Evolutionary conservation across 37 sponge, comb jelly and placozoan genomes (phyloP).

Genomic region (Ephydatia muelleri): DNA sequence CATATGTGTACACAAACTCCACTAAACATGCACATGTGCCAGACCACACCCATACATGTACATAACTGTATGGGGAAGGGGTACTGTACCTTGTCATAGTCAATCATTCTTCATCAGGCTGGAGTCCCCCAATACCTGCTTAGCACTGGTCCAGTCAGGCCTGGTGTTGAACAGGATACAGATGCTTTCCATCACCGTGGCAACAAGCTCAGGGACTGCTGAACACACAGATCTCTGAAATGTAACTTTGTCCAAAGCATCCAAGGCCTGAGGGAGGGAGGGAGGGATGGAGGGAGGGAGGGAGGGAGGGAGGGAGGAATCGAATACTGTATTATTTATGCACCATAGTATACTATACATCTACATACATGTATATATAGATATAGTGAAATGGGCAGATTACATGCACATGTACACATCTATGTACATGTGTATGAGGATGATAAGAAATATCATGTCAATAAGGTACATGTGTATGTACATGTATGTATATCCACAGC

Average conservation of each 20-base stretch:
- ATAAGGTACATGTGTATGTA: no score
- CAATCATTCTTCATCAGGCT: constrained; percentile 89
- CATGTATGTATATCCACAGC: no score
- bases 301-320: neutral
- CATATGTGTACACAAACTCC: neutral
- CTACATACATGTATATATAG: neutral
- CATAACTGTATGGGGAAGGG: neutral
- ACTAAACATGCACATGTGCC: no score
- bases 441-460: no score
- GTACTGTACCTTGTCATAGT: constrained; percentile 87
- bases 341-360: neutral
- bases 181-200: constrained; percentile 96
- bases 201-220: constrained; percentile 94
- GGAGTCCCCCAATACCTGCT: constrained; percentile 85
- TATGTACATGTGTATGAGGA: neutral
- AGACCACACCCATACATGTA: neutral
- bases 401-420: neutral
- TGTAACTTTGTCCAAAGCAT: constrained; percentile 97
- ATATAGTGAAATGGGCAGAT: neutral
- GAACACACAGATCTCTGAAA: constrained; percentile 95
- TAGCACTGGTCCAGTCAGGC: constrained; percentile 96
- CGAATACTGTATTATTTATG: no score
- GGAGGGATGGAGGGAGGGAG: constrained; percentile 4
- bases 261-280: neutral
- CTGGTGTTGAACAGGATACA: constrained; percentile 83